A percentile compares a stretch with the other conserved stretches of the same genome.
Conservation (phyloP, 2,888 invertebrate species). For the Erebia aethiops region DNA sequence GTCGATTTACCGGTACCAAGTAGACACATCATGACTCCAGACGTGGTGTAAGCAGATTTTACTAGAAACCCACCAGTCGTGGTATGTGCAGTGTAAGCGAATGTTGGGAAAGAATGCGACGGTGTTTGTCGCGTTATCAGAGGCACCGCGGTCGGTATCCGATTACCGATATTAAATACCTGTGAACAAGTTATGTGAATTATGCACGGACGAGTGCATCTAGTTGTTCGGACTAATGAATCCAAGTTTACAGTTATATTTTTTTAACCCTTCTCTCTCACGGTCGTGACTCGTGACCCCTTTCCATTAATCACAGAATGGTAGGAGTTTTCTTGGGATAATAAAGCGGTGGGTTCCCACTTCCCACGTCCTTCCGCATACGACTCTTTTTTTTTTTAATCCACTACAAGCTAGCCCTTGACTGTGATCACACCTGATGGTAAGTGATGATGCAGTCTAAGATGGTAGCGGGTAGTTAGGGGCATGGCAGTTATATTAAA, state of each 20-base stretch:
- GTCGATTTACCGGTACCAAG: neutral
- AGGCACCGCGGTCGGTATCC: constrained; percentile 41
- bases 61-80: neutral
- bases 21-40: neutral
- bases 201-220: constrained; percentile 4
- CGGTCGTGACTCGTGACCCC: no score
- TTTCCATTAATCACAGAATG: no score
- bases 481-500: no score
- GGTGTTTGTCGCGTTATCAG: constrained; percentile 46
- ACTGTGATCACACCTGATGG: no score
- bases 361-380: no score
- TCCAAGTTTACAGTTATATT: neutral
- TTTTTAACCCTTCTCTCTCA: no score
- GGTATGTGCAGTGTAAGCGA: constrained; percentile 30
- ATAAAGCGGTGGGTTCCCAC: no score
- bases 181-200: constrained; percentile 33
- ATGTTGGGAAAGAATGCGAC: constrained; percentile 58
- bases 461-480: no score
- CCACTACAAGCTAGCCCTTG: no score
- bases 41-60: neutral
- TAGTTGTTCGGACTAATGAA: constrained; percentile 2
- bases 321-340: no score
- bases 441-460: no score
- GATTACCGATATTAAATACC: constrained; percentile 42
- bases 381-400: no score